A percentile compares a stretch with the other conserved stretches of the same genome.
These are phyloP conservation scores for Lasioglossum lativentre DNA, from an alignment of 2,888 invertebrate genomes.

Conservation along the genomic window DNA sequence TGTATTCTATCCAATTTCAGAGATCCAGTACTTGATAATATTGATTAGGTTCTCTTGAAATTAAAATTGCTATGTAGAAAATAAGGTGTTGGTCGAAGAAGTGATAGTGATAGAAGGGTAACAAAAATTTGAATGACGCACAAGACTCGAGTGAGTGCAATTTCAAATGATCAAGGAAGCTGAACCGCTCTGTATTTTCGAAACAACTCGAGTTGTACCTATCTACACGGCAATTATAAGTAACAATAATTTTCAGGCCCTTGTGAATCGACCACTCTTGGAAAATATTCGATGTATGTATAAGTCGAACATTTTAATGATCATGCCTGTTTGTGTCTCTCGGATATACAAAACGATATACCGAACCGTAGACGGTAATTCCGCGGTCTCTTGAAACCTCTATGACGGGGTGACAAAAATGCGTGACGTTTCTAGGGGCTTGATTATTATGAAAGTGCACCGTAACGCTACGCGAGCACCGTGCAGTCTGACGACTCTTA, in stretches of 20 bases:
- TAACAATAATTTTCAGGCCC: not conserved
- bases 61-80: too few species aligned
- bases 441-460: slow-evolving; percentile 73
- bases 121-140: not conserved
- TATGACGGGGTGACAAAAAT: slow-evolving; percentile 55
- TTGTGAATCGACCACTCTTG: not conserved
- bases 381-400: slow-evolving; percentile 5
- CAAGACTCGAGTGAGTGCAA: not conserved
- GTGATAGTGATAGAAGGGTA: too few species aligned
- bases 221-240: not conserved
- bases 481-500: slow-evolving; percentile 76
- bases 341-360: not conserved
- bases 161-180: not conserved
- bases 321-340: not conserved
- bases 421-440: slow-evolving; percentile 55
- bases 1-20: too few species aligned
- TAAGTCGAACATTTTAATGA: slow-evolving; percentile 1
- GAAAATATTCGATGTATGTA: not conserved
- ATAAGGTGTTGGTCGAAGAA: too few species aligned
- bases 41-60: too few species aligned
- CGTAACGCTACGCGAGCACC: slow-evolving; percentile 67
- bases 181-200: not conserved
- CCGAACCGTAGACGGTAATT: not conserved
- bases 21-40: too few species aligned
- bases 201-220: not conserved